Conservation (phyloP, 2,888 invertebrate species). For the Drosophila paracracens region DNA sequence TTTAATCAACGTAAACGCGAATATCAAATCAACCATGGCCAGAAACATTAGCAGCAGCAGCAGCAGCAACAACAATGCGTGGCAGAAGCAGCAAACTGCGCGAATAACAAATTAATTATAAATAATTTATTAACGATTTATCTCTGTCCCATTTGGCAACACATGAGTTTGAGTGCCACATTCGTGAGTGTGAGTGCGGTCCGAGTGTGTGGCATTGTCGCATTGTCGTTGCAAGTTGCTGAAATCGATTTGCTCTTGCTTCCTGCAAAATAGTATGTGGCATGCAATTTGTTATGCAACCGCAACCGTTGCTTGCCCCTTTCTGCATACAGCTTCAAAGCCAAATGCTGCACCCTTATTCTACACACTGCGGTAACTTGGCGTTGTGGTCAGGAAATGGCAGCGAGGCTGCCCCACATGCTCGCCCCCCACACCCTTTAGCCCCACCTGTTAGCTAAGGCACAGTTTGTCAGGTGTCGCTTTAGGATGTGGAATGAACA, state of each 20-base stretch:
- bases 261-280: constrained; percentile 72
- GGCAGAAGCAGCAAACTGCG: constrained; percentile 54
- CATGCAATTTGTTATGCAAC: constrained; percentile 77
- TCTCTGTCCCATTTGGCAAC: constrained; percentile 72
- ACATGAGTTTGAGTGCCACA: constrained; percentile 59
- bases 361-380: constrained; percentile 69
- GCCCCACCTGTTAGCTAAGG: constrained; percentile 3
- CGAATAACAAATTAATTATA: constrained; percentile 79
- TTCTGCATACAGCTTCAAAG: constrained; percentile 3
- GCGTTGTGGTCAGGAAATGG: constrained; percentile 60
- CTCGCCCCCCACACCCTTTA: not conserved
- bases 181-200: constrained; percentile 18
- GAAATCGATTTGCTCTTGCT: constrained; percentile 61
- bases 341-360: constrained; percentile 44
- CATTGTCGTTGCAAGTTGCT: constrained; percentile 53
- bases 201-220: constrained; percentile 43
- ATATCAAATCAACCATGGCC: constrained; percentile 74
- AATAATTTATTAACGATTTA: constrained; percentile 82
- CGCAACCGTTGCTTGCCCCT: constrained; percentile 5
- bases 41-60: constrained; percentile 30
- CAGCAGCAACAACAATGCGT: constrained; percentile 39
- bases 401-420: not conserved
- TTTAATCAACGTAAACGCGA: constrained; percentile 81
- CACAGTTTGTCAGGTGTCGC: constrained; percentile 28
- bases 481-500: constrained; percentile 6